Evolutionary conservation across 2,888 invertebrate genomes (phyloP).

Genomic region (Lobophora halterata): DNA sequence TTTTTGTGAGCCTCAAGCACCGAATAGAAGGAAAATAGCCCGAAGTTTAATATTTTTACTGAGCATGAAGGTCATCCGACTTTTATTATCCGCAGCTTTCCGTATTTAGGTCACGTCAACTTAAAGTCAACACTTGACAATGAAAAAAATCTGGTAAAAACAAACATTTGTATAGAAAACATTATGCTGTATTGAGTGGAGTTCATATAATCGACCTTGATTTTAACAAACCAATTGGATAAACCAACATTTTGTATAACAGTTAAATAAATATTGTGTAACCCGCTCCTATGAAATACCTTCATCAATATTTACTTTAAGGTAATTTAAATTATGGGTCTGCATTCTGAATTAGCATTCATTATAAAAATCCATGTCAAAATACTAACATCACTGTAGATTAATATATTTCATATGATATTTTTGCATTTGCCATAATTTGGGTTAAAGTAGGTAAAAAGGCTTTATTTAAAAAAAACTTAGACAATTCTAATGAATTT

Average conservation of each 20-base stretch:
- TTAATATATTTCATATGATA: too few relatives aligned
- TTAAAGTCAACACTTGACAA: conserved; percentile 24
- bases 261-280: conserved; percentile 9
- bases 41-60: conserved; percentile 8
- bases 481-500: too few relatives aligned
- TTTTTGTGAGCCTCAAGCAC: too few relatives aligned
- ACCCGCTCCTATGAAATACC: not conserved
- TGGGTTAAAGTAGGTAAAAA: too few relatives aligned
- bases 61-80: conserved; percentile 22
- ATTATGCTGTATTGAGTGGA: not conserved
- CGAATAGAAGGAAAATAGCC: too few relatives aligned
- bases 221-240: conserved; percentile 7
- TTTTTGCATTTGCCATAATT: too few relatives aligned
- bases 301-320: not conserved
- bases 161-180: conserved; percentile 9
- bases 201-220: conserved; percentile 4
- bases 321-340: too few relatives aligned
- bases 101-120: conserved; percentile 26
- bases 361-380: too few relatives aligned
- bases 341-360: too few relatives aligned
- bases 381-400: too few relatives aligned
- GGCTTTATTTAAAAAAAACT: too few relatives aligned
- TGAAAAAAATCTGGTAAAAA: conserved; percentile 28
- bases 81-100: conserved; percentile 13
- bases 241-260: not conserved